These are phyloP conservation scores for Cathartes aura DNA, from an alignment of 2,113 vertebrate species.

Conservation along the genomic window DNA sequence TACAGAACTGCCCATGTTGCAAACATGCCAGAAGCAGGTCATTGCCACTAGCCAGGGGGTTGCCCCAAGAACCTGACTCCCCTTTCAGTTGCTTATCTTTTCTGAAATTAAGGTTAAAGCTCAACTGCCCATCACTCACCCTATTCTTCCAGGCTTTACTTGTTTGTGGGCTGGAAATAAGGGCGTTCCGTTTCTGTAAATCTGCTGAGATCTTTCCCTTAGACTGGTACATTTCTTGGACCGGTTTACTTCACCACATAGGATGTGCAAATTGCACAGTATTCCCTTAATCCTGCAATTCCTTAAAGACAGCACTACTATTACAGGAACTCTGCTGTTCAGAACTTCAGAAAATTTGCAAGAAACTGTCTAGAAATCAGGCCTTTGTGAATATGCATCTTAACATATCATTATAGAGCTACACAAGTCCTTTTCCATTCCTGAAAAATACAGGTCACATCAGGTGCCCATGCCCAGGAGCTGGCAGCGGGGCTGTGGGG, in stretches of 20 bases:
- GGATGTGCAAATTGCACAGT: not conserved
- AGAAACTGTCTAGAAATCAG: not conserved
- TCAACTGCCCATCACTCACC: not conserved
- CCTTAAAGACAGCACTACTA: not conserved
- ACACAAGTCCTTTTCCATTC: not conserved
- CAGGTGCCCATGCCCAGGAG: not conserved
- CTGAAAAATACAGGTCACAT: rapidly evolving
- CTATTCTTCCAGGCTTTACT: not conserved
- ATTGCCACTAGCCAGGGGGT: not conserved
- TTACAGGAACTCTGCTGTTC: not conserved
- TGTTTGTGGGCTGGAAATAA: not conserved
- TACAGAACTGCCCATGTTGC: not conserved
- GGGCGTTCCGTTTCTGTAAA: not conserved
- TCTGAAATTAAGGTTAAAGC: not conserved
- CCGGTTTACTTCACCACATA: not conserved
- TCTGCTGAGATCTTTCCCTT: not conserved
- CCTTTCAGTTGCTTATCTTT: not conserved
- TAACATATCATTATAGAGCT: not conserved
- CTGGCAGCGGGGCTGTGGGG: rapidly evolving
- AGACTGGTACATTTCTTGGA: not conserved
- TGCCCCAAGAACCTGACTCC: not conserved
- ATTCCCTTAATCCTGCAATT: not conserved
- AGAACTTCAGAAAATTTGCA: not conserved
- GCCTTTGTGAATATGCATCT: not conserved
- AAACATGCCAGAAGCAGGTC: not conserved